A percentile compares a stretch with the other conserved stretches of the same genome.
Conservation (phyloP, 2,888 invertebrate genomes). For the Caenorhabditis sp. region DNA sequence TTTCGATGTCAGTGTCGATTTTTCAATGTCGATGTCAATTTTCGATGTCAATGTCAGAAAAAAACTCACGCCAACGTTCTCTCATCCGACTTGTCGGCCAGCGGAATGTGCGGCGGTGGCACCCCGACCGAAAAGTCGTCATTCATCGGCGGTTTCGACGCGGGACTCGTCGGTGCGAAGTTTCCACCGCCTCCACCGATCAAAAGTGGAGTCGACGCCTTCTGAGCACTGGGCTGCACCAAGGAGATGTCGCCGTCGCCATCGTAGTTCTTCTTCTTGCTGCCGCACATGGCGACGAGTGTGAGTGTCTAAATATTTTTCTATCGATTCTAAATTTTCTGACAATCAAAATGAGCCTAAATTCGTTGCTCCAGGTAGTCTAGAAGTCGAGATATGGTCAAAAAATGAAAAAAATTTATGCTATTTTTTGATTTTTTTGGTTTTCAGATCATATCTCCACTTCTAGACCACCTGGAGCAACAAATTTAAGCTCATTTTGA, state of each 20-base stretch:
- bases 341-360: no score
- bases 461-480: no score
- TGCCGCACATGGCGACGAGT: constrained; percentile 26
- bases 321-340: no score
- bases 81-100: constrained; percentile 56
- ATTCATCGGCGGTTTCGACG: constrained; percentile 6
- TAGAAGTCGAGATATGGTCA: no score
- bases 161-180: neutral
- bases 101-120: constrained; percentile 50
- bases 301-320: constrained; percentile 29
- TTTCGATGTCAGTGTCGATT: no score
- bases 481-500: no score
- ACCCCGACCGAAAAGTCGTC: constrained; percentile 54
- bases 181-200: neutral
- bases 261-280: constrained; percentile 28
- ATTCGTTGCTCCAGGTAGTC: no score
- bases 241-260: constrained; percentile 46
- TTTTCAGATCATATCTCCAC: no score
- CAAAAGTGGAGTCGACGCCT: neutral
- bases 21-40: no score
- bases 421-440: no score
- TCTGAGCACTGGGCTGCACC: constrained; percentile 32
- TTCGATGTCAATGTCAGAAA: neutral
- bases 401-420: no score
- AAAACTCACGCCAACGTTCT: constrained; percentile 50